Evolutionary conservation across 2,113 vertebrate genomes (phyloP).

Genomic region (Tringa solitaria): DNA sequence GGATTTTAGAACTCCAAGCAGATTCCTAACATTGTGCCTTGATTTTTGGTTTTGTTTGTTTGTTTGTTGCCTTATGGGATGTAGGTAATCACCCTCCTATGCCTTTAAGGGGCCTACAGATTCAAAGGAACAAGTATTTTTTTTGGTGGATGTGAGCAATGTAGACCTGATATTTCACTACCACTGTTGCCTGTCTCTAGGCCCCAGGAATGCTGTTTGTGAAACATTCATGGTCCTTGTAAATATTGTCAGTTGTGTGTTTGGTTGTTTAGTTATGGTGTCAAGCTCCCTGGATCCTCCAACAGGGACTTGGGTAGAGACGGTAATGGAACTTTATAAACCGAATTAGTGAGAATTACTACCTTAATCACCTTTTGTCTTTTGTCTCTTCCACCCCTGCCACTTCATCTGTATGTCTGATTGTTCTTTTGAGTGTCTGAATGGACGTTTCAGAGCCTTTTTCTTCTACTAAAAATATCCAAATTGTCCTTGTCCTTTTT

Average conservation of each 20-base stretch:
- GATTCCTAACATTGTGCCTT: not conserved
- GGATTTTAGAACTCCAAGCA: not conserved
- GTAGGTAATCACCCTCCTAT: not conserved
- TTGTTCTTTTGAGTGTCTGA: not conserved
- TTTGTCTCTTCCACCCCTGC: not conserved
- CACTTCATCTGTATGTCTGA: not conserved
- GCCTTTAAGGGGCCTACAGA: not conserved
- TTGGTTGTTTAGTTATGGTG: not conserved
- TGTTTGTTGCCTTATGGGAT: not conserved
- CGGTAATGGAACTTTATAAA: not conserved
- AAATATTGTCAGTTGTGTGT: not conserved
- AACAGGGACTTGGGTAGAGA: not conserved
- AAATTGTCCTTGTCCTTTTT: not conserved
- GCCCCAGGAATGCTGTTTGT: not conserved
- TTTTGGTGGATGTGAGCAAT: not conserved
- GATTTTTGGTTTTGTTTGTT: not conserved
- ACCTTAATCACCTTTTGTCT: not conserved
- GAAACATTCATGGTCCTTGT: fast-evolving
- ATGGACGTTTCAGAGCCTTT: not conserved
- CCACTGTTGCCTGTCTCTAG: not conserved
- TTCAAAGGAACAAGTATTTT: fast-evolving
- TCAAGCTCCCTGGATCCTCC: not conserved
- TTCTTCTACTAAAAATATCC: not conserved
- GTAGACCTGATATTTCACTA: not conserved
- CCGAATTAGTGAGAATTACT: not conserved